These are phyloP conservation scores for Zoanthus gigantus DNA, from an alignment of 92 coral and sea anemone genomes.

Conservation along the genomic window DNA sequence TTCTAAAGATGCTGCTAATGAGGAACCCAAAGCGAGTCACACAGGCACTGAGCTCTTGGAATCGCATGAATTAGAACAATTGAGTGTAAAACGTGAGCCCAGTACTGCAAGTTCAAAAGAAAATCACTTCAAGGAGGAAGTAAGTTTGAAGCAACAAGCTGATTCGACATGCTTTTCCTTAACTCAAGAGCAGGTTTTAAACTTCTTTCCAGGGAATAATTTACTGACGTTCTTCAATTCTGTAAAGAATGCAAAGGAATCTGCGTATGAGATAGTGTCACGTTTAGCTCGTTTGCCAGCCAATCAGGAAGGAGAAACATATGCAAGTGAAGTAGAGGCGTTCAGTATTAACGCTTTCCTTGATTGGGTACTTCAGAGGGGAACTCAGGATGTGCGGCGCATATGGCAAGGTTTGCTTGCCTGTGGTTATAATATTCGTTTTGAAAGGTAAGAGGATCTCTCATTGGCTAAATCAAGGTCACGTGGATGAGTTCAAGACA, in stretches of 20 bases:
- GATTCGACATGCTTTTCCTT: slow-evolving; percentile 10
- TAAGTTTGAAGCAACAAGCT: neutral
- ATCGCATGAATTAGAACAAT: neutral
- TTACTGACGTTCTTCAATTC: slow-evolving; percentile 75
- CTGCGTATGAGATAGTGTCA: slow-evolving; percentile 73
- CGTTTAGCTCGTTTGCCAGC: slow-evolving; percentile 64
- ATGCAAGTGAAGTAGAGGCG: slow-evolving; percentile 22
- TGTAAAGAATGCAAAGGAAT: slow-evolving; percentile 76
- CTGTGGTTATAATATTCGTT: slow-evolving; percentile 91
- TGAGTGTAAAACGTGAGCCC: neutral
- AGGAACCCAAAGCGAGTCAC: neutral
- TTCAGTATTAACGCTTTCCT: slow-evolving; percentile 71
- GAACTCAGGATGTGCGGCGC: slow-evolving; percentile 71
- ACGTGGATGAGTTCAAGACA: no score
- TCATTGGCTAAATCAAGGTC: no score
- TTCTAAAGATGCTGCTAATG: neutral
- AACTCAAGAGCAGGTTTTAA: slow-evolving; percentile 79
- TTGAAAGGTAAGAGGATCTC: slow-evolving; percentile 72
- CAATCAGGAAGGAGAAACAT: slow-evolving; percentile 31
- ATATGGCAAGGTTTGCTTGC: slow-evolving; percentile 90
- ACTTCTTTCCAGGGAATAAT: slow-evolving; percentile 69
- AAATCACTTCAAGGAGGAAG: neutral
- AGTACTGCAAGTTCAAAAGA: slow-evolving; percentile 6
- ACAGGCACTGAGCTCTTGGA: neutral
- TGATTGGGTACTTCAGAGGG: slow-evolving; percentile 72